These are phyloP conservation scores for Noctua comes DNA, from an alignment of 2,888 invertebrate species.

Conservation along the genomic window DNA sequence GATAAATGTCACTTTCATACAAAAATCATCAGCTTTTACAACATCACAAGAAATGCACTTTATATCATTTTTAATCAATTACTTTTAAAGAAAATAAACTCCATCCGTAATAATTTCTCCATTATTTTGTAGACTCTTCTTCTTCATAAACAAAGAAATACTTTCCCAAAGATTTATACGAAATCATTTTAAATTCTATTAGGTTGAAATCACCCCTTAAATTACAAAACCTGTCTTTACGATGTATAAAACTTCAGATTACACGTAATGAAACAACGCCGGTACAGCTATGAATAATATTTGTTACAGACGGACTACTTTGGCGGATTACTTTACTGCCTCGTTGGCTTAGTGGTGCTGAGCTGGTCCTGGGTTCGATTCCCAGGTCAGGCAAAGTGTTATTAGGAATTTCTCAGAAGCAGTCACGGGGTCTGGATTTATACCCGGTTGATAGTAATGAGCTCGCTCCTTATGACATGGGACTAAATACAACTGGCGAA, in stretches of 20 bases:
- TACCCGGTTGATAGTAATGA: not conserved
- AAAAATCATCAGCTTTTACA: not conserved
- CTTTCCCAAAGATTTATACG: constrained; percentile 12
- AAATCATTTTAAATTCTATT: constrained; percentile 61
- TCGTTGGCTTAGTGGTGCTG: not conserved
- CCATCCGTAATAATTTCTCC: not conserved
- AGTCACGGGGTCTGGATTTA: not conserved
- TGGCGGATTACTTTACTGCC: not conserved
- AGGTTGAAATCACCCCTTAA: constrained; percentile 48
- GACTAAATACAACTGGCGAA: not conserved
- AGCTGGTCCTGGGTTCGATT: not conserved
- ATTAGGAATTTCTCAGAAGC: not conserved
- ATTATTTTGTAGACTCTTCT: not conserved
- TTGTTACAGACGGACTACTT: constrained; percentile 28
- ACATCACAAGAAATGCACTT: not conserved
- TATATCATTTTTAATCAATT: not conserved
- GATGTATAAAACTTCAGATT: constrained; percentile 59
- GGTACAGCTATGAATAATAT: constrained; percentile 39
- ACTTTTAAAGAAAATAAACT: not conserved
- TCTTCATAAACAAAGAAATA: constrained; percentile 9
- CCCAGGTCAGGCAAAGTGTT: not conserved
- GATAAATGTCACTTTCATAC: not conserved
- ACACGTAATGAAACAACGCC: constrained; percentile 57
- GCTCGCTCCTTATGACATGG: not conserved
- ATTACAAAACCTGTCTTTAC: constrained; percentile 60